Evolutionary conservation across 2,888 invertebrate genomes (phyloP).

Genomic region (Drosophila robusta): DNA sequence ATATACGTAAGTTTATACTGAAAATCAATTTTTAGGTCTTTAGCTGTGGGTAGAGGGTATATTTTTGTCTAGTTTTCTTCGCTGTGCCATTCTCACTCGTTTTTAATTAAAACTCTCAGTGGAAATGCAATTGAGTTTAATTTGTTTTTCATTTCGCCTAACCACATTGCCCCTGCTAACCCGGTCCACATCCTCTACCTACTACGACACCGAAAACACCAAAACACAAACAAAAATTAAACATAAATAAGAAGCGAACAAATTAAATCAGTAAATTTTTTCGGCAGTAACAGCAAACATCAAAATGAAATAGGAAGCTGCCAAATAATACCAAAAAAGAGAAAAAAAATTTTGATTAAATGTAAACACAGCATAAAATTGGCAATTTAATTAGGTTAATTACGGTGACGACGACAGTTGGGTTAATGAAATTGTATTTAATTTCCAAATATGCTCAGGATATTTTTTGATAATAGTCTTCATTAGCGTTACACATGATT

Average conservation of each 20-base stretch:
- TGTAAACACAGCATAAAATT: conserved; percentile 43
- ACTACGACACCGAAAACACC: background rate
- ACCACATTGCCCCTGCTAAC: background rate
- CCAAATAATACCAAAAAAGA: conserved; percentile 9
- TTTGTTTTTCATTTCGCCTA: conserved; percentile 29
- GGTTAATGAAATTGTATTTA: conserved; percentile 17
- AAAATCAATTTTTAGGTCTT: too few relatives aligned
- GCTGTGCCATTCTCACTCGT: background rate
- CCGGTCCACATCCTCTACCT: background rate
- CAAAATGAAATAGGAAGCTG: conserved; percentile 43
- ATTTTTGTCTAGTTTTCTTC: too few relatives aligned
- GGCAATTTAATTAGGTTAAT: conserved; percentile 49
- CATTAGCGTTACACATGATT: conserved; percentile 16
- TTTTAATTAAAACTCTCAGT: conserved; percentile 29
- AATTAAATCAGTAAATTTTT: conserved; percentile 29
- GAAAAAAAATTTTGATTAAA: conserved; percentile 32
- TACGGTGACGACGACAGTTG: conserved; percentile 22
- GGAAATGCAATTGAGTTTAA: conserved; percentile 25
- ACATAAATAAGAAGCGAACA: conserved; percentile 17
- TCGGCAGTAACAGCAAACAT: conserved; percentile 24
- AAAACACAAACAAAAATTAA: conserved; percentile 38
- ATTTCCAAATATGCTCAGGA: conserved; percentile 8
- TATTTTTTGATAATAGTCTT: background rate
- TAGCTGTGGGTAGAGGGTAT: background rate
- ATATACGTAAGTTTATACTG: too few relatives aligned